These are phyloP conservation scores for Hormaphis cornu DNA, from an alignment of 1,140 invertebrate genomes.

Conservation along the genomic window DNA sequence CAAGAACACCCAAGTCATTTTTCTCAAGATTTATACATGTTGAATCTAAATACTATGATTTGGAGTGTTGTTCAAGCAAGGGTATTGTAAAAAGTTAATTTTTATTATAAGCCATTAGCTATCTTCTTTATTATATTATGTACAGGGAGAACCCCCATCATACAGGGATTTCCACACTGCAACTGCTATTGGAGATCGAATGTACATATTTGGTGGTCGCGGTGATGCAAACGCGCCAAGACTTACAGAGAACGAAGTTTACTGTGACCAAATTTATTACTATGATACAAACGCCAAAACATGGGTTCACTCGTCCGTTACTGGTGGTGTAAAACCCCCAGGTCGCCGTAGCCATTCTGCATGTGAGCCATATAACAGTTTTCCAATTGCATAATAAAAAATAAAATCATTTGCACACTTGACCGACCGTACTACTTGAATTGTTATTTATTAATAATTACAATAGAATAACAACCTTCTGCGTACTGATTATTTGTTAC, in stretches of 20 bases:
- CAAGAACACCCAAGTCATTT: conserved; percentile 56
- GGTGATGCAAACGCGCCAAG: conserved; percentile 56
- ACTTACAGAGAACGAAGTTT: conserved; percentile 60
- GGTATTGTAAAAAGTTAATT: conserved; percentile 43
- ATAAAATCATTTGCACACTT: too few relatives aligned
- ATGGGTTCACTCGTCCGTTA: conserved; percentile 54
- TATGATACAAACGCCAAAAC: conserved; percentile 58
- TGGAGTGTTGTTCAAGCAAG: conserved; percentile 57
- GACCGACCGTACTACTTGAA: too few relatives aligned
- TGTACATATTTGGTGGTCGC: conserved; percentile 82
- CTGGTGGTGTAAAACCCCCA: conserved; percentile 50
- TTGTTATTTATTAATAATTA: background rate
- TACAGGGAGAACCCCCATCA: conserved; percentile 47
- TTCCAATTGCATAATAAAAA: conserved; percentile 8
- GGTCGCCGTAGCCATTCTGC: conserved; percentile 80
- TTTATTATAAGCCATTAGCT: background rate
- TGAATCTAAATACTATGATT: conserved; percentile 61
- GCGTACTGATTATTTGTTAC: conserved; percentile 40
- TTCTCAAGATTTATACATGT: conserved; percentile 64
- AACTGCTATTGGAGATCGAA: conserved; percentile 57
- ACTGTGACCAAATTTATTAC: conserved; percentile 66
- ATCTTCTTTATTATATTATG: background rate
- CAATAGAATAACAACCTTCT: conserved; percentile 1
- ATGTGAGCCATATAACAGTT: conserved; percentile 51
- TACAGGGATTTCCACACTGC: conserved; percentile 83